Evolutionary conservation across 2,888 invertebrate species (phyloP).

Genomic region (Eumerus sabulonum): DNA sequence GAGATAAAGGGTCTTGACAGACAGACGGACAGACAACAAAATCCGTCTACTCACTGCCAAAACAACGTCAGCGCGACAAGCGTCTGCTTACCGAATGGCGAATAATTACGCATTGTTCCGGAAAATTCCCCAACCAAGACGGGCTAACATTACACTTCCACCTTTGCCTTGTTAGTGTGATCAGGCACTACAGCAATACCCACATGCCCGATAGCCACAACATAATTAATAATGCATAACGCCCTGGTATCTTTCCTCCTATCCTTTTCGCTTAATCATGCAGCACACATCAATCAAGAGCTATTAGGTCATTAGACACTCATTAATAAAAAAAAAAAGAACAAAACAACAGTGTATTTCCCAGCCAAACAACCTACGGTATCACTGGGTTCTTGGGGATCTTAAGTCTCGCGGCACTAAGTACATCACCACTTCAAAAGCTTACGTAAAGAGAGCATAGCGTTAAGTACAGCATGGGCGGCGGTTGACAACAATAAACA

Average conservation of each 20-base stretch:
- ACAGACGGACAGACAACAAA: no score
- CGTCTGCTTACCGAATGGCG: no score
- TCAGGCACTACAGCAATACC: no score
- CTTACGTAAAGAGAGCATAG: conserved; percentile 48
- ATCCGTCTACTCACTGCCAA: no score
- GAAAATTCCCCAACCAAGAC: no score
- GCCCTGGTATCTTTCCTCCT: neutral
- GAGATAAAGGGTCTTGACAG: no score
- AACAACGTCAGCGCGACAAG: no score
- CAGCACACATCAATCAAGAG: conserved; percentile 59
- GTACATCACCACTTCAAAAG: conserved; percentile 1
- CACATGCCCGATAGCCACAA: no score
- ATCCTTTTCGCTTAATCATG: conserved; percentile 10
- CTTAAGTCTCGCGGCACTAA: conserved; percentile 35
- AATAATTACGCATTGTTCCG: no score
- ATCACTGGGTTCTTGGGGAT: conserved; percentile 35
- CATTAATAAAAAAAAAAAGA: conserved; percentile 42
- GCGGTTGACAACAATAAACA: conserved; percentile 3
- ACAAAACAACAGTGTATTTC: conserved; percentile 27
- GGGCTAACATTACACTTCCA: no score
- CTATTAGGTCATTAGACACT: conserved; percentile 59
- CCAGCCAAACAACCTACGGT: conserved; percentile 43
- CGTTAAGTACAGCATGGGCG: conserved; percentile 22
- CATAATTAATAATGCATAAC: conserved; percentile 16
- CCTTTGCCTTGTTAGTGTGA: no score